Conservation (phyloP, 2,797 vertebrate species). For the Chelon auratus region DNA sequence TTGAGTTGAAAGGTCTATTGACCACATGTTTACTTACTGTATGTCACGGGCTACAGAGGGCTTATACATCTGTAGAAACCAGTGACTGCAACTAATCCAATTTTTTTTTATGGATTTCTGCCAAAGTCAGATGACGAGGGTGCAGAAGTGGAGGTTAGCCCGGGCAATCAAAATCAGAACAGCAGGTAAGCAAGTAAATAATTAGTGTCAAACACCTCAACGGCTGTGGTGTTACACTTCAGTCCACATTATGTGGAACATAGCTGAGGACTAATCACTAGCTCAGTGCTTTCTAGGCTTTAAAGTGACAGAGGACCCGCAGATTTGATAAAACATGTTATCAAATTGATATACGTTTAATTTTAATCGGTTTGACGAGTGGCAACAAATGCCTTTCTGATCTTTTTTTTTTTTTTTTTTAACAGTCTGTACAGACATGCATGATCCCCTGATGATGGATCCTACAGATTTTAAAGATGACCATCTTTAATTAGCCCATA, state of each 20-base stretch:
- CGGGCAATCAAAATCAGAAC: conserved; percentile 54
- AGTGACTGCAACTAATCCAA: conserved; percentile 59
- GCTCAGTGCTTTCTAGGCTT: conserved; percentile 14
- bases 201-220: conserved; percentile 55
- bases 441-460: too few relatives aligned
- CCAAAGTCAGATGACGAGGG: conserved; percentile 52
- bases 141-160: conserved; percentile 44
- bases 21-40: conserved; percentile 59
- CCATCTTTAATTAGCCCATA: too few relatives aligned
- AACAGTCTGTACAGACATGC: too few relatives aligned
- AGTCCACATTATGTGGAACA: conserved; percentile 38
- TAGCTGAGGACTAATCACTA: conserved; percentile 6
- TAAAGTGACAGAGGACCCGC: conserved; percentile 21
- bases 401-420: too few relatives aligned
- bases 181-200: conserved; percentile 57
- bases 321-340: not conserved
- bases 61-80: conserved; percentile 17
- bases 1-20: conserved; percentile 56
- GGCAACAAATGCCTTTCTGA: not conserved
- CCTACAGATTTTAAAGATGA: too few relatives aligned
- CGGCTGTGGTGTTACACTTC: conserved; percentile 14
- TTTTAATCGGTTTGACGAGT: not conserved
- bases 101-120: conserved; percentile 62
- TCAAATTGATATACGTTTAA: not conserved
- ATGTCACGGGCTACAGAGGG: conserved; percentile 18